Evolutionary conservation across 2,113 vertebrate species (phyloP).

Genomic region (Myotis yumanensis): DNA sequence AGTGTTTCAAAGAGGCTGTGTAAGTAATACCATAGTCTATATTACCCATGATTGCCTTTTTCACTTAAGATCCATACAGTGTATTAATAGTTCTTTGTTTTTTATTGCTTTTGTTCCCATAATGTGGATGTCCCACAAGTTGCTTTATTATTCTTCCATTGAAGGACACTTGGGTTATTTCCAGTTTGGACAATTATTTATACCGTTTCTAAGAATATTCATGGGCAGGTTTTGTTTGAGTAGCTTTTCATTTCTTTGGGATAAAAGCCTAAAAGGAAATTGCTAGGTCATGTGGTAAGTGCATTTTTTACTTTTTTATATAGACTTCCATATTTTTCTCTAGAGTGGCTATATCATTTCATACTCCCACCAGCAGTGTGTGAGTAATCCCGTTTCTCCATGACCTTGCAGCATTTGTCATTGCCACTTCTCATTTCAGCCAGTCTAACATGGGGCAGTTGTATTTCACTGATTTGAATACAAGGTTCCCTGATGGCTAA

Average conservation of each 20-base stretch:
- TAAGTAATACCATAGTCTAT: neutral
- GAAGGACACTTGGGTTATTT: neutral
- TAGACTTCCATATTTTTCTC: neutral
- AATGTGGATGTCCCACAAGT: neutral
- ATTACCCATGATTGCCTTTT: neutral
- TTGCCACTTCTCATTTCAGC: neutral
- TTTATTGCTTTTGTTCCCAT: neutral
- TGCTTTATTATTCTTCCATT: neutral
- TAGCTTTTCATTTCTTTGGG: neutral
- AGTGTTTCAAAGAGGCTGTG: neutral
- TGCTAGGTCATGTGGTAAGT: neutral
- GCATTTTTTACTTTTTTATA: neutral
- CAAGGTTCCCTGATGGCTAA: neutral
- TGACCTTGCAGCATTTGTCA: neutral
- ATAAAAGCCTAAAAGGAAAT: neutral
- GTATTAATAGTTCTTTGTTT: neutral
- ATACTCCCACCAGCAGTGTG: neutral
- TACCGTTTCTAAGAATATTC: neutral
- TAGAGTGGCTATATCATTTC: neutral
- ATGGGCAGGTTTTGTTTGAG: neutral
- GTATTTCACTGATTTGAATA: neutral
- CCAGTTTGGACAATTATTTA: neutral
- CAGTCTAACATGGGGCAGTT: neutral
- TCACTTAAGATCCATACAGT: neutral
- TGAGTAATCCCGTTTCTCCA: neutral